These are phyloP conservation scores for Podabrus alpinus DNA, from an alignment of 2,888 invertebrate species.

Conservation along the genomic window DNA sequence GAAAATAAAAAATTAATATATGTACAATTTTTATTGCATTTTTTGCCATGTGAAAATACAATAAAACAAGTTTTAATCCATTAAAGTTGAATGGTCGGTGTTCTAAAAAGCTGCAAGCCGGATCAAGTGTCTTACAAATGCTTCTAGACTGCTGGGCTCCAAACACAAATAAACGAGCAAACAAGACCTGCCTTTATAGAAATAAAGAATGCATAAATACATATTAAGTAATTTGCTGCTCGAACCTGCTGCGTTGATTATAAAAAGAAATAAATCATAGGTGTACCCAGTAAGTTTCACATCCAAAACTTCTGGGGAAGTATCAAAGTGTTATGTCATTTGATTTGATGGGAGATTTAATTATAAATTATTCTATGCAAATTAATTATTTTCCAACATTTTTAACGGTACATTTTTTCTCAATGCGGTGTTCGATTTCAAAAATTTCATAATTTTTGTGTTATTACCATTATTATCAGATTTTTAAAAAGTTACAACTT, in stretches of 20 bases:
- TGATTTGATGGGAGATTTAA: neutral
- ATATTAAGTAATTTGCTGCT: conserved; percentile 17
- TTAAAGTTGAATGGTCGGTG: conserved; percentile 1
- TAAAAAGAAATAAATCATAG: conserved; percentile 8
- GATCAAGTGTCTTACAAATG: conserved; percentile 13
- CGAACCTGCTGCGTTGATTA: conserved; percentile 8
- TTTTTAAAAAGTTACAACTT: neutral
- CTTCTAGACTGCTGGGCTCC: conserved; percentile 27
- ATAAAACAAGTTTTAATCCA: neutral
- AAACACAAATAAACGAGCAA: conserved; percentile 14
- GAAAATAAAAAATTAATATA: neutral
- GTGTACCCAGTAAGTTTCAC: neutral
- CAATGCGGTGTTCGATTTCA: neutral
- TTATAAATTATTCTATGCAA: neutral
- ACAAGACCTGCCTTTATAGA: conserved; percentile 20
- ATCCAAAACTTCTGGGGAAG: neutral
- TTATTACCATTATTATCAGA: neutral
- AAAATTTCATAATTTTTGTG: neutral
- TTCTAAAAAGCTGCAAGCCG: conserved; percentile 5
- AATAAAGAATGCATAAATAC: conserved; percentile 25
- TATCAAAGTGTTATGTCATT: neutral
- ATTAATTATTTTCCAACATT: neutral
- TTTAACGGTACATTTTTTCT: neutral
- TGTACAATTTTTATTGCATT: neutral
- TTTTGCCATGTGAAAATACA: neutral